Base-by-base conservation (phyloP, 1,140 invertebrate species). In the Drosophila repletoides region DNA sequence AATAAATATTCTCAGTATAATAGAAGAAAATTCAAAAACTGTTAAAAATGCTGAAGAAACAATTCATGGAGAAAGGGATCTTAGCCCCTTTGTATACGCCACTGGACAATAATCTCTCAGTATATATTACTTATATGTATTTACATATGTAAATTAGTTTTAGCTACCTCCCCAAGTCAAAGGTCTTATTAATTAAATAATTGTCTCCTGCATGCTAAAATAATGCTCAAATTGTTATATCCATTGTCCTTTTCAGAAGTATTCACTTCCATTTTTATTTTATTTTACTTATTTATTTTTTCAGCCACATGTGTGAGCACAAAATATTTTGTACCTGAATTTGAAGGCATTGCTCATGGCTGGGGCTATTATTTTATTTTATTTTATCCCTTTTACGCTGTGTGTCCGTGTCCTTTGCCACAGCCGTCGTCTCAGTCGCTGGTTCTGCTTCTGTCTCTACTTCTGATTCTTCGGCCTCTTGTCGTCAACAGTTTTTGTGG, bases 401-500 rank as follows among this genome's bases (percentile, higher is more conserved):
- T 53, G 33, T 48, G 72, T 76, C 74, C 74, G 19, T 55, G 68
- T 83, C 79, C 79, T 79, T 75, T 81, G 71, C 80, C 43, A 41
- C 59, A 63, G 64, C 26, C 58, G 41, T 38, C 24, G 49, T n/a
- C n/a, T n/a, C 28, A 5, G 53, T 49, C 29, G 33, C 28, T 55
- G 45, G 21, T 45, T 33, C 58, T 67, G 38, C 58, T 43, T 19
- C 22, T 36, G 21, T 26, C 21, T 26, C 51, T 68, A 41, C 38
- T 71, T 80, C 24, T 66, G 56, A n/a, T n/a, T n/a, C n/a, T n/a
- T n/a, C n/a, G n/a, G n/a, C n/a, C n/a, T 52, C 64, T 69, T 83
- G 79, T 80, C 75, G 75, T 84, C 80, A 80, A 86, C 80, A 80
- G 72, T 84, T 84, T 84, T 86, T 86, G 80, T 84, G 80, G 80